Conservation (phyloP, 2,113 vertebrate species). For the Eclectus roratus region DNA sequence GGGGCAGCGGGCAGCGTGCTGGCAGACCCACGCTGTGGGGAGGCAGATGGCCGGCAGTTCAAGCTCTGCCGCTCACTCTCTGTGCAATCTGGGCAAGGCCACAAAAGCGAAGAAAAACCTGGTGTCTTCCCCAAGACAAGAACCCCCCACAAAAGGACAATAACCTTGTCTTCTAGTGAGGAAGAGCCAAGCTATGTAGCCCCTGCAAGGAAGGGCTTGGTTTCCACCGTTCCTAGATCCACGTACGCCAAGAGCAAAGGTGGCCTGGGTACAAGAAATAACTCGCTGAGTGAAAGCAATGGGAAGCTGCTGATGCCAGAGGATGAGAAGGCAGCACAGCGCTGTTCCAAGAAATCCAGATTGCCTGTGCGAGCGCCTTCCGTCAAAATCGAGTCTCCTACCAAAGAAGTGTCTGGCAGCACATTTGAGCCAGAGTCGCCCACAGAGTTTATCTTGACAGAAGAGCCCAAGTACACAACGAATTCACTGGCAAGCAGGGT, state of each 20-base stretch:
- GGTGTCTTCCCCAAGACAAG: not conserved
- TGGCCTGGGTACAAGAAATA: not conserved
- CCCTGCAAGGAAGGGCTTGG: slow-evolving; percentile 19
- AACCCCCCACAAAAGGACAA: slow-evolving; percentile 49
- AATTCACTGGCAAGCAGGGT: slow-evolving; percentile 30
- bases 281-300: not conserved
- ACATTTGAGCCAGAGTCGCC: not conserved
- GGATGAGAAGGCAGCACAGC: slow-evolving; percentile 22
- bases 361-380: slow-evolving; percentile 54
- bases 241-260: slow-evolving; percentile 9
- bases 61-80: not conserved
- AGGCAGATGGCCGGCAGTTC: not conserved
- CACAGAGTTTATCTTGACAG: not conserved
- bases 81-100: not conserved
- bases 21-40: not conserved
- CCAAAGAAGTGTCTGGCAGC: not conserved
- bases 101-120: not conserved
- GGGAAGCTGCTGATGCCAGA: not conserved
- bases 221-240: not conserved
- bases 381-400: not conserved
- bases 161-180: slow-evolving; percentile 59
- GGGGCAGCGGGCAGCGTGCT: not conserved
- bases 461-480: not conserved
- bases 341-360: slow-evolving; percentile 60
- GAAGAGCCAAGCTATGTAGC: slow-evolving; percentile 44